Conservation (phyloP, 2,888 invertebrate genomes). For the Drosophila affinis region DNA sequence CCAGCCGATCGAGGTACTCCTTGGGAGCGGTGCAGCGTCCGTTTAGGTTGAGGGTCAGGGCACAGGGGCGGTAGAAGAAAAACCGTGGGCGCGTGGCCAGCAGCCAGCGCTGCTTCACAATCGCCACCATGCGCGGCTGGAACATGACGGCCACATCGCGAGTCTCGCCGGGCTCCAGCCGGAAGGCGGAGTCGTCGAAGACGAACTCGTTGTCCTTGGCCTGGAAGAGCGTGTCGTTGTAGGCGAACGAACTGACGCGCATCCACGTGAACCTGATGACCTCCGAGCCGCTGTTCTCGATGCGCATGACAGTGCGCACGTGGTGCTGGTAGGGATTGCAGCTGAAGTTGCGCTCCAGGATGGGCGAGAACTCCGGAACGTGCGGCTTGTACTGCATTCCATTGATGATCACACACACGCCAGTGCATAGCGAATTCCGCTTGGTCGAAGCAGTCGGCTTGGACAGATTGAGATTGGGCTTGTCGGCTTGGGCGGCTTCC, state of each 20-base stretch:
- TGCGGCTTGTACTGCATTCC: conserved; percentile 39
- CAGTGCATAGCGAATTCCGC: not conserved
- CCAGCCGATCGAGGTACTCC: conserved; percentile 60
- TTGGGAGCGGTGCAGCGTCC: conserved; percentile 65
- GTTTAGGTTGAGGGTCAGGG: conserved; percentile 59
- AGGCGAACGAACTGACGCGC: conserved; percentile 56
- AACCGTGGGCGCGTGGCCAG: conserved; percentile 60
- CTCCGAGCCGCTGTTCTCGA: conserved; percentile 68
- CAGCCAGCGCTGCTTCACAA: conserved; percentile 74
- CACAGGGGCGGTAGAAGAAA: conserved; percentile 56
- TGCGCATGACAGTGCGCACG: conserved; percentile 61
- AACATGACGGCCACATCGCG: conserved; percentile 63
- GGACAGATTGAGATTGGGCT: not conserved
- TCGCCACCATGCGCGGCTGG: conserved; percentile 65
- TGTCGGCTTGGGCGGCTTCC: no score
- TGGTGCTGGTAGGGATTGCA: conserved; percentile 68
- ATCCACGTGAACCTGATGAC: conserved; percentile 63
- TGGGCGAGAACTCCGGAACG: conserved; percentile 53
- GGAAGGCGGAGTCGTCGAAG: conserved; percentile 67
- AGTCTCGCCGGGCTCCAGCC: conserved; percentile 53
- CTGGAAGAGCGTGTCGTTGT: conserved; percentile 52
- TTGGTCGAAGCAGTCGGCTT: not conserved
- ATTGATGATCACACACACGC: conserved; percentile 50
- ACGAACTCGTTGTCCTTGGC: conserved; percentile 60
- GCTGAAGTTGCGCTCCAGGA: conserved; percentile 56